Conservation (phyloP, 2,888 invertebrate genomes). For the Drosophila longiperda region DNA sequence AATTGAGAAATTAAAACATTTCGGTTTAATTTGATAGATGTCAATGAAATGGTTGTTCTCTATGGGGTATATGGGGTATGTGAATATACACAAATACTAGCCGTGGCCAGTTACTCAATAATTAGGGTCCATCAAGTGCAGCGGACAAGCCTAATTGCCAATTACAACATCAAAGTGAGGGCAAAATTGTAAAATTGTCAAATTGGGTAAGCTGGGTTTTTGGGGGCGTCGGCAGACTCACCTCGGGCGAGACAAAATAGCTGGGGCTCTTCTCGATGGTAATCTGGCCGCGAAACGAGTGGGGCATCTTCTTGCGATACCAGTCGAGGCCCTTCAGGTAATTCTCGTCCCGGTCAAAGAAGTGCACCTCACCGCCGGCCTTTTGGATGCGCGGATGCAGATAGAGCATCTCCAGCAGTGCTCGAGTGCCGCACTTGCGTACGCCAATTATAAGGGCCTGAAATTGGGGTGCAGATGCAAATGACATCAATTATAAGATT, state of each 20-base stretch:
- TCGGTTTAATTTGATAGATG: conserved; percentile 71
- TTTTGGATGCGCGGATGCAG: conserved; percentile 96
- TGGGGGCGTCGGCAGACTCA: conserved; percentile 84
- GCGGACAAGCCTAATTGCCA: conserved; percentile 67
- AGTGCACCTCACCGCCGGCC: conserved; percentile 97
- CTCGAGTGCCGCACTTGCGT: conserved; percentile 98
- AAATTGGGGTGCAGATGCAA: conserved; percentile 54
- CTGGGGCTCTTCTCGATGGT: conserved; percentile 99
- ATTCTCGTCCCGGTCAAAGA: conserved; percentile 97
- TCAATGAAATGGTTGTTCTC: conserved; percentile 29
- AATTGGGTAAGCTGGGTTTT: neutral
- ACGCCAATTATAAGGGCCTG: conserved; percentile 97
- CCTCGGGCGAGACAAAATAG: conserved; percentile 98
- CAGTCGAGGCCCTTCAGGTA: conserved; percentile 96
- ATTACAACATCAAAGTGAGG: conserved; percentile 73
- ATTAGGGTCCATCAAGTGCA: conserved; percentile 53
- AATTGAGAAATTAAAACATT: conserved; percentile 33
- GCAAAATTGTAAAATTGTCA: conserved; percentile 17
- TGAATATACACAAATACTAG: neutral
- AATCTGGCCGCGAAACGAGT: conserved; percentile 95
- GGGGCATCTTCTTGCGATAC: conserved; percentile 98
- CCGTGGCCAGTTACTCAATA: conserved; percentile 70
- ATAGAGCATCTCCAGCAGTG: conserved; percentile 97
- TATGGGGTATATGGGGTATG: neutral
- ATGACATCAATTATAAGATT: conserved; percentile 68